Conservation (phyloP, 2,888 invertebrate species). For the Pseudanteris insignis region DNA sequence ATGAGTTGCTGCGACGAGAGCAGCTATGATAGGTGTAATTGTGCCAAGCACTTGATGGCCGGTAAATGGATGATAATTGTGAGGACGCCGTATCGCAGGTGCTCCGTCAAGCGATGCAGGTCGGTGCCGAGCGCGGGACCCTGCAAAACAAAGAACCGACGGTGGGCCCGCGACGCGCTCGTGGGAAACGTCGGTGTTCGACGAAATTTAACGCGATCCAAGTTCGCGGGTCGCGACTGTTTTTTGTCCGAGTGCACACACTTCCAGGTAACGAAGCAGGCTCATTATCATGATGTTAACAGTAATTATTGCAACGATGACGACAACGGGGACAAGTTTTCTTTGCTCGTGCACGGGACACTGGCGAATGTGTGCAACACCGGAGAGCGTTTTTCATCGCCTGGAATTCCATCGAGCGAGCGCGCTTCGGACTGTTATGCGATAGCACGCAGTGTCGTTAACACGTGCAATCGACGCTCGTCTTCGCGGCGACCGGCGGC, state of each 20-base stretch:
- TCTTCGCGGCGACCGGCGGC: slow-evolving; percentile 10
- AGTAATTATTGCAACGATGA: slow-evolving; percentile 44
- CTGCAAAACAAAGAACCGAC: too few species aligned
- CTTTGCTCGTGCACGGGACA: slow-evolving; percentile 32
- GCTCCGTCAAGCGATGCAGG: slow-evolving; percentile 46
- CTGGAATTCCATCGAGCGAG: slow-evolving; percentile 28
- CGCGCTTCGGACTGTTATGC: slow-evolving; percentile 26
- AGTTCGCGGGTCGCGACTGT: background rate
- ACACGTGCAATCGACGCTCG: slow-evolving; percentile 42
- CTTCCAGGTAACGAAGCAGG: slow-evolving; percentile 28
- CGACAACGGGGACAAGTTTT: slow-evolving; percentile 39
- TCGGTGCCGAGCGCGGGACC: too few species aligned
- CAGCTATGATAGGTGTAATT: slow-evolving; percentile 62
- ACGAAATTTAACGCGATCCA: too few species aligned
- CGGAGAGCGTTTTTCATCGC: slow-evolving; percentile 31
- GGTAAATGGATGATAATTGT: slow-evolving; percentile 63
- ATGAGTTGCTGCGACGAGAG: slow-evolving; percentile 46
- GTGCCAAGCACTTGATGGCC: slow-evolving; percentile 62
- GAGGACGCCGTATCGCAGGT: slow-evolving; percentile 46
- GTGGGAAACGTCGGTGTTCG: too few species aligned
- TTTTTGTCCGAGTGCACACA: slow-evolving; percentile 11
- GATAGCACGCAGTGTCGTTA: slow-evolving; percentile 41
- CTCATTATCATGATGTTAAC: slow-evolving; percentile 45
- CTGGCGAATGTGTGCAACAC: slow-evolving; percentile 42
- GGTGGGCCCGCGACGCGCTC: too few species aligned